These are phyloP conservation scores for Chymomyza caudatula DNA, from an alignment of 2,888 invertebrate species.

Conservation along the genomic window DNA sequence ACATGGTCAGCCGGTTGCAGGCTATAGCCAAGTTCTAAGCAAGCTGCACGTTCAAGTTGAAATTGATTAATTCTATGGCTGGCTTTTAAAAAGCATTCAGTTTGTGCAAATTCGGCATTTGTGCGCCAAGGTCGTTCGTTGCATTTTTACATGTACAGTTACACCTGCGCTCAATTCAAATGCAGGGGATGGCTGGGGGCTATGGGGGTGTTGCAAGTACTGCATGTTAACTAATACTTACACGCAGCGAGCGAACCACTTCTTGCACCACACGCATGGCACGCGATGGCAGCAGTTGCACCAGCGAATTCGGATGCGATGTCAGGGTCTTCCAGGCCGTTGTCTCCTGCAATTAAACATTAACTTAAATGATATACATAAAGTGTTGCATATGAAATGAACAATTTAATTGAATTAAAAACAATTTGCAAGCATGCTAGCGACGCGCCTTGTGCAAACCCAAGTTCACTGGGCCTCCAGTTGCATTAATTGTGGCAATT, in stretches of 20 bases:
- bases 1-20: background rate
- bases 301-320: slow-evolving; percentile 77
- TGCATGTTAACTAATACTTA: slow-evolving; percentile 67
- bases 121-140: slow-evolving; percentile 34
- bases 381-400: background rate
- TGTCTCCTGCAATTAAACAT: slow-evolving; percentile 72
- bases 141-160: background rate
- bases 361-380: background rate
- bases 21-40: background rate
- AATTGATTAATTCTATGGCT: slow-evolving; percentile 21
- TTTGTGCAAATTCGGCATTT: slow-evolving; percentile 28
- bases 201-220: background rate
- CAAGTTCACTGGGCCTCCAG: slow-evolving; percentile 48
- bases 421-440: slow-evolving; percentile 44
- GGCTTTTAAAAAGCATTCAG: slow-evolving; percentile 1
- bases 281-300: slow-evolving; percentile 76
- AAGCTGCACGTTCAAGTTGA: slow-evolving; percentile 33
- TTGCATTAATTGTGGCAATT: slow-evolving; percentile 52
- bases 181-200: too few relatives aligned
- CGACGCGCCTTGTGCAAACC: slow-evolving; percentile 47
- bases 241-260: slow-evolving; percentile 77
- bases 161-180: background rate
- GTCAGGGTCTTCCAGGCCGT: slow-evolving; percentile 78
- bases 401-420: slow-evolving; percentile 34
- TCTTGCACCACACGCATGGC: slow-evolving; percentile 78